phyloP scores from a whole-genome alignment of 2,797 vertebrate genomes.

The Paedocypris micromegethes region DNA sequence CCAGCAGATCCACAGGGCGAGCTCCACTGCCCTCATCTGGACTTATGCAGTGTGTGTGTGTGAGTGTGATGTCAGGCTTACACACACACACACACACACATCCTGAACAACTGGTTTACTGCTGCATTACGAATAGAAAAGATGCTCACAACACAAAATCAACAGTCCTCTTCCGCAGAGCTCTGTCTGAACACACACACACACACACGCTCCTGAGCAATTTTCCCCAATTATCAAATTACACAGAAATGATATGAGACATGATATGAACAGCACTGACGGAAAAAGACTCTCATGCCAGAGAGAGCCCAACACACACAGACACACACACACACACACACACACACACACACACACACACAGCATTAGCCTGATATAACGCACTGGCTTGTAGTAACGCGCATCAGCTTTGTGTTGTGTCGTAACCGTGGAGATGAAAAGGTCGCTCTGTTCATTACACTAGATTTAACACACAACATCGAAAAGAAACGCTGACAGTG shows the following conservation, averaged over 20 bases:
- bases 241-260: background rate
- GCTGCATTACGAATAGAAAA: slow-evolving; percentile 22
- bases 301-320: no score
- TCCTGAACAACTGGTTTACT: slow-evolving; percentile 39
- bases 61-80: slow-evolving; percentile 3
- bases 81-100: slow-evolving; percentile 21
- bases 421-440: no score
- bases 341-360: no score
- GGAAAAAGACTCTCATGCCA: background rate
- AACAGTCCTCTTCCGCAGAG: slow-evolving; percentile 12
- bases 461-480: no score
- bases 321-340: no score
- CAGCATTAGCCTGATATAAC: no score
- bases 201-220: background rate
- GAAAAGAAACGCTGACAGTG: no score
- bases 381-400: no score
- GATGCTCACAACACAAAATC: slow-evolving; percentile 16
- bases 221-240: background rate
- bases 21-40: slow-evolving; percentile 59
- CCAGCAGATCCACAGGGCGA: slow-evolving; percentile 48
- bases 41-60: slow-evolving; percentile 29
- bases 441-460: no score
- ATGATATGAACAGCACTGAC: slow-evolving; percentile 11
- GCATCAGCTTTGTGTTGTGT: no score
- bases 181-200: slow-evolving; percentile 2